Evolutionary conservation across 1,140 invertebrate species (phyloP), one percentile per base, ranked within the genome.

Genomic region (Drosophila athabasca): DNA sequence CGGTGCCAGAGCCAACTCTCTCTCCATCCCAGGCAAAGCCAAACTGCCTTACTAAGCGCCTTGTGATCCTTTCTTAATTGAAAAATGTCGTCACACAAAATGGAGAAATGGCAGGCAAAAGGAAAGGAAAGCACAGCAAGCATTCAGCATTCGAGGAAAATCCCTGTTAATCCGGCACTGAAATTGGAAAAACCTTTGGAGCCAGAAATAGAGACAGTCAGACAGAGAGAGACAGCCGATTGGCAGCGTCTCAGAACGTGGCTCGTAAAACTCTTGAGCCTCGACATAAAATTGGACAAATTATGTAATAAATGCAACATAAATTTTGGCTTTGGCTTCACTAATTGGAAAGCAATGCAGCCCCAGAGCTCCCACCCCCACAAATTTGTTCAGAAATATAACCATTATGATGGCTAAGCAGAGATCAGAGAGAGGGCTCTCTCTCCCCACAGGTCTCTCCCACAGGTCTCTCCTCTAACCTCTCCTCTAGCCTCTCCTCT

Each of bases 251-350:
- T 44, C n/a, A 22, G 44, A 44, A 66, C 48, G 60, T 68, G 58
- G 53, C 81, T 84, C 81, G 76, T 89, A 89, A 87, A 88, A 73
- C 51, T 64, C 52, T 75, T 73, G 72, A 88, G 76, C 84, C 75
- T 80, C 48, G 45, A 62, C 65, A 81, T 85, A 81, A 85, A 85
- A 85, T 85, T 78, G 59, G 73, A 87, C 66, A 83, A 89, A 88
- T 88, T 88, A 88, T 88, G 83, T 88, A 88, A 88, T 88, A 88
- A 88, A 88, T 88, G 83, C 83, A 88, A 83, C 83, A 88, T 89
- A 79, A 88, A 88, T 83, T 88, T 79, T 83, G 79, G 69, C 84
- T 82, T 88, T 88, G 35, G 35, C 71, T 74, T 53, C 66, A 81
- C 82, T 87, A 87, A 87, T 87, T 88, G 83, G 83, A 88, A 88